Base-by-base conservation (phyloP, 2,888 invertebrate species). In the Fragum whitleyi region DNA sequence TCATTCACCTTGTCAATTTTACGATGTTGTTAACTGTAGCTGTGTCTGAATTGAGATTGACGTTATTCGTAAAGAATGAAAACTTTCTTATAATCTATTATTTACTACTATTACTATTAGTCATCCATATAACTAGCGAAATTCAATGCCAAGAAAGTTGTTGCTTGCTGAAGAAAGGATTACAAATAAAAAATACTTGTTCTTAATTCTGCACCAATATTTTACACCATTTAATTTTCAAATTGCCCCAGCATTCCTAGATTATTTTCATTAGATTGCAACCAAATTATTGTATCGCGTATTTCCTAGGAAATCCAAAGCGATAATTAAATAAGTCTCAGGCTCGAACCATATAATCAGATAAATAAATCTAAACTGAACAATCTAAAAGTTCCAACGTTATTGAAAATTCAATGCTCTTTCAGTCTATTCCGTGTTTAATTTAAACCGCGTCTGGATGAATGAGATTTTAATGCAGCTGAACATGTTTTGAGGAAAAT, bases 341-440 rank as follows among this genome's bases (percentile, higher is more conserved):
- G 47, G 2, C 5, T 47, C 47, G 47, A 47, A 14, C 47, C 47
- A n/a, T 47, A 47, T 47, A 47, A 47, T 47, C 47, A 47, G 47
- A 47, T 47, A 47, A 47, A 47, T 47, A 47, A 47, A 47, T 47
- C 47, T 47, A 47, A 47, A 47, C 47, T 5, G 47, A 47, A 47
- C 47, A 47, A 47, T 47, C 47, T 47, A n/a, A 47, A 47, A 47
- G 7, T 47, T 47, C 47, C 47, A 47, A n/a, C 47, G 47, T 9
- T 47, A 47, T 47, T 47, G 47, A 47, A 47, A 47, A 9, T 47
- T n/a, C 47, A 47, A 47, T 47, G 47, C 47, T 47, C n/a, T 47
- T 47, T 47, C 47, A 47, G 47, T 47, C 47, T 47, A 47, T 47
- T 47, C 47, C 47, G 47, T 47, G 47, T 47, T 47, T 47, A 47